These are phyloP conservation scores for Proteles cristata DNA, from an alignment of 2,113 vertebrate genomes.

Conservation along the genomic window DNA sequence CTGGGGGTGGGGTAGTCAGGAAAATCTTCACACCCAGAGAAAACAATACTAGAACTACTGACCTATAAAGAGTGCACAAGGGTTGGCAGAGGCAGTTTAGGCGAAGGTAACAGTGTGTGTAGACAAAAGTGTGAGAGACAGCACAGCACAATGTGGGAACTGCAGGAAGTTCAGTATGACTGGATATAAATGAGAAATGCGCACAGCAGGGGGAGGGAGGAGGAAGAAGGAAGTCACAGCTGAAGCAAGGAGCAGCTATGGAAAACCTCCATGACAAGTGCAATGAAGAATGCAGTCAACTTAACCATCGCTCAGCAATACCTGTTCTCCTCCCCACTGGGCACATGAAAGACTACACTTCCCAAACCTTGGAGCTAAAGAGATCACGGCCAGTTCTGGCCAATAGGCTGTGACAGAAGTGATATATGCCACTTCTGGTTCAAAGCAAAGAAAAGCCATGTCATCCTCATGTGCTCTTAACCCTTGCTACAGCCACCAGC, in stretches of 20 bases:
- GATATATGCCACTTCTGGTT: neutral
- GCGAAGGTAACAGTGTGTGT: neutral
- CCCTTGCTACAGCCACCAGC: neutral
- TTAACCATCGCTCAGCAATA: neutral
- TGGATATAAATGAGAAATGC: neutral
- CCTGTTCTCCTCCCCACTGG: neutral
- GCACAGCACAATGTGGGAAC: neutral
- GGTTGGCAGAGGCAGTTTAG: neutral
- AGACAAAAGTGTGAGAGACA: neutral
- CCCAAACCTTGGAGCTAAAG: neutral
- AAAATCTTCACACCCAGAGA: neutral
- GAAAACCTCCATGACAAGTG: neutral
- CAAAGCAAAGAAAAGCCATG: neutral
- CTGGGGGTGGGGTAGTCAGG: neutral
- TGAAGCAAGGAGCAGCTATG: neutral
- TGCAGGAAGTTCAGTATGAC: neutral
- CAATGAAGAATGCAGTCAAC: neutral
- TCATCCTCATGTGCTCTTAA: neutral
- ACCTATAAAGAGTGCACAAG: constrained; percentile 7
- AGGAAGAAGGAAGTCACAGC: neutral
- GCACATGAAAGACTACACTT: neutral
- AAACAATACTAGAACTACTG: constrained; percentile 18
- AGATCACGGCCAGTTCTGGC: neutral
- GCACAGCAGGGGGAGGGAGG: neutral
- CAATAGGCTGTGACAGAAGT: neutral